Conservation (phyloP, 2,797 vertebrate species). For the Mus spretus region DNA sequence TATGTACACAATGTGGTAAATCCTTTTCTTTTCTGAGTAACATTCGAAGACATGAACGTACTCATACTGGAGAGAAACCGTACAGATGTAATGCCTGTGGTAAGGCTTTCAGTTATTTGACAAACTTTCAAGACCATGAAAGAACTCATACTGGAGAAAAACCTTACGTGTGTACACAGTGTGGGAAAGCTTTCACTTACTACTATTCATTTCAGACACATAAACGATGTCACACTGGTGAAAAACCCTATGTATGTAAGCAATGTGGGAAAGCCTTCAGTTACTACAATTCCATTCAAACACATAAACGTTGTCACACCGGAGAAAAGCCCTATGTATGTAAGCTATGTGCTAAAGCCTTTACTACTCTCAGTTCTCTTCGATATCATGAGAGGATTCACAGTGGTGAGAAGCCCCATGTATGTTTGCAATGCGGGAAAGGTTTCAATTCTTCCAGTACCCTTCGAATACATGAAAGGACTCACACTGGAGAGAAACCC, state of each 20-base stretch:
- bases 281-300: not conserved
- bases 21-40: conserved; percentile 47
- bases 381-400: conserved; percentile 33
- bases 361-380: conserved; percentile 31
- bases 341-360: not conserved
- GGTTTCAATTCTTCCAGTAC: conserved; percentile 2
- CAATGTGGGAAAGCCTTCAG: conserved; percentile 5
- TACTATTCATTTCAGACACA: conserved; percentile 32
- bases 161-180: not conserved
- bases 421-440: conserved; percentile 24
- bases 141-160: conserved; percentile 38
- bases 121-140: conserved; percentile 40
- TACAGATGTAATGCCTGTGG: conserved; percentile 11
- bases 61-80: conserved; percentile 30
- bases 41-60: conserved; percentile 25
- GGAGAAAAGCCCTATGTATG: conserved; percentile 31
- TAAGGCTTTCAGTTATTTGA: conserved; percentile 46
- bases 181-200: conserved; percentile 5
- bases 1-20: conserved; percentile 35
- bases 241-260: conserved; percentile 26
- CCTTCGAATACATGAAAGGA: conserved; percentile 41
- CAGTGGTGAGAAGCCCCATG: conserved; percentile 39
- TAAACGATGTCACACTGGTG: conserved; percentile 56
- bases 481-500: conserved; percentile 65
- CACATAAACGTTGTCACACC: conserved; percentile 58